Base-by-base conservation (phyloP, 2,888 invertebrate species). In the Pyralis farinalis region DNA sequence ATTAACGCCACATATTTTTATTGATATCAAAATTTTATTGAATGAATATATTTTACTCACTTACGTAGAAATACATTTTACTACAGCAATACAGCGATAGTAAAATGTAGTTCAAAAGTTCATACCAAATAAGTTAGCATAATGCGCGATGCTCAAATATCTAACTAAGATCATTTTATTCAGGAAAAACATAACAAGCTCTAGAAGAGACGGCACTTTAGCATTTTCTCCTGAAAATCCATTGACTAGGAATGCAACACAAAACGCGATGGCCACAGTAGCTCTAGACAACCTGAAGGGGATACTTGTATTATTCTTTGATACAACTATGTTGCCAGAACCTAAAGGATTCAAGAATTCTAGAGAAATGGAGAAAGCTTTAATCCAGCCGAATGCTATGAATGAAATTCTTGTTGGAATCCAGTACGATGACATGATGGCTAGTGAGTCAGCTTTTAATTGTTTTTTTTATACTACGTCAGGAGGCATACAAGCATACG, bases 151-250 rank as follows among this genome's bases (percentile, higher is more conserved):
- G 4, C 16, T 16, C 4, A 16, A 16, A 16, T 3, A 16, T 16
- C 16, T 16, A 16, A 16, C 16, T 16, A 16, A 16, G 16, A 16
- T 16, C 4, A 16, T 16, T 16, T 16, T 16, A 16, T 53, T 53
- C 46, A 87, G 87, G 44, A 81, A 77, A 12, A 86, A 88, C 58
- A 48, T 86, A 3, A 79, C 85, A 43, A 63, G 73, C 52, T 64
- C 70, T 38, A 79, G 65, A 58, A 63, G 74, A 41, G 59, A 72
- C 51, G 86, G 85, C 8, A 84, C 85, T 16, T 46, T 88, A 40
- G 88, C 88, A 53, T 87, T 86, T 55, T 87, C 87, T 29, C 88
- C 88, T 37, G 86, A 87, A 47, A 84, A 73, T 46, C 63, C 73
- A 7, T 67, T 87, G 3, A 82, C 85, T 37, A 76, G 87, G 44